phyloP scores from a whole-genome alignment of 1,140 invertebrate species.

The Pseudomyrmex sp. region DNA sequence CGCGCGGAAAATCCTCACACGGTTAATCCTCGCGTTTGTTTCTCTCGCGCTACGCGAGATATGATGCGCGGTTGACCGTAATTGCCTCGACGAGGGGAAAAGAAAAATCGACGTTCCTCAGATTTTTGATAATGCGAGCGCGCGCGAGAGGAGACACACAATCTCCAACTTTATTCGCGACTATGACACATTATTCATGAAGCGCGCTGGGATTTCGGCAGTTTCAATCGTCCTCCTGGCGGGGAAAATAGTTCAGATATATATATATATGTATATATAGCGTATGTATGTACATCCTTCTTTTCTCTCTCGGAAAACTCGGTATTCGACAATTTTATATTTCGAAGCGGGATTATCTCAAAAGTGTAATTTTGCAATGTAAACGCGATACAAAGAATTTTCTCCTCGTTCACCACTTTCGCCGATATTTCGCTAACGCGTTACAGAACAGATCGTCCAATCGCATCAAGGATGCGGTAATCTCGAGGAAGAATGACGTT shows the following conservation, averaged over 20 bases:
- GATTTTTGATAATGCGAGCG: background rate
- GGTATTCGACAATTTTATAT: too few species aligned
- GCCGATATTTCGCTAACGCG: background rate
- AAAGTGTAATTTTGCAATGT: too few species aligned
- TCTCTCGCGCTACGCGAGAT: background rate
- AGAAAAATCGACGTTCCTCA: background rate
- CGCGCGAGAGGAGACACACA: background rate
- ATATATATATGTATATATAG: too few species aligned
- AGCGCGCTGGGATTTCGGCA: slow-evolving; percentile 38
- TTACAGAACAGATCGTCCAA: background rate
- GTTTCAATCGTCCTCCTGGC: slow-evolving; percentile 13
- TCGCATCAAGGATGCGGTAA: background rate
- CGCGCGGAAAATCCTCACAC: background rate
- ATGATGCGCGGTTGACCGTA: background rate
- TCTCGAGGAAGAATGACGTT: background rate
- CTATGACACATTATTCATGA: background rate
- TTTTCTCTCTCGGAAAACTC: too few species aligned
- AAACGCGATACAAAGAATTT: too few species aligned
- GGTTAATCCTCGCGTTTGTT: slow-evolving; percentile 11
- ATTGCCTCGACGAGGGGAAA: background rate
- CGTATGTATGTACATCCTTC: too few species aligned
- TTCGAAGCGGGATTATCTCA: too few species aligned
- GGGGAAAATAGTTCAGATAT: too few species aligned
- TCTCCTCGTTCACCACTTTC: background rate
- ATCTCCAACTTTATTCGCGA: background rate